These are phyloP conservation scores for Prionailurus bengalensis DNA, from an alignment of 2,113 vertebrate species.

Conservation along the genomic window DNA sequence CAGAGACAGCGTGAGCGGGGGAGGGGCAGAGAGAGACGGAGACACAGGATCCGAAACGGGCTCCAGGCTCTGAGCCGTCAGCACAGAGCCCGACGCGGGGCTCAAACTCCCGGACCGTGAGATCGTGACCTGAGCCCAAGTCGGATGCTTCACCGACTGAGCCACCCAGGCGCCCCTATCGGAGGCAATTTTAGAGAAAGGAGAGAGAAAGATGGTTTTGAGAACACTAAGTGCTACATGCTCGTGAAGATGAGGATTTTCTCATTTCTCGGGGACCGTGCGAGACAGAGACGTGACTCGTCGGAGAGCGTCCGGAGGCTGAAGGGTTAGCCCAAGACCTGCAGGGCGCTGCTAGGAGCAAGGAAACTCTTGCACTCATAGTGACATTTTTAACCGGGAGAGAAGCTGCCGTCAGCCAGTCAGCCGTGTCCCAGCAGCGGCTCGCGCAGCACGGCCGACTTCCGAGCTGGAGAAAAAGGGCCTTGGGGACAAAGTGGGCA, in stretches of 20 bases:
- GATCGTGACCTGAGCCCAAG: too few species aligned
- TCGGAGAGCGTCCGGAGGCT: background rate
- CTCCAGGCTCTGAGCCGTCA: too few species aligned
- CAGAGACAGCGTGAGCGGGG: too few species aligned
- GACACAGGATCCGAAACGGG: too few species aligned
- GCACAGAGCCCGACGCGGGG: too few species aligned
- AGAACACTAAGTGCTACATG: background rate
- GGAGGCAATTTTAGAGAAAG: background rate
- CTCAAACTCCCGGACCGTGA: too few species aligned
- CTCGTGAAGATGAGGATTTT: background rate
- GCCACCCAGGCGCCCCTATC: too few species aligned
- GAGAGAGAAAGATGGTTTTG: background rate
- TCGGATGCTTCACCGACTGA: too few species aligned
- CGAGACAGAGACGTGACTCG: fast-evolving
- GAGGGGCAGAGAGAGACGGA: too few species aligned
- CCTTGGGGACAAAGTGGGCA: background rate
- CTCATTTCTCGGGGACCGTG: fast-evolving
- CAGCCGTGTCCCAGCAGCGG: fast-evolving
- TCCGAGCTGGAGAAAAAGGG: too few species aligned
- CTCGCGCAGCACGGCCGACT: fast-evolving
- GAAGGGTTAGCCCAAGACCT: background rate
- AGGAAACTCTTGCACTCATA: fast-evolving
- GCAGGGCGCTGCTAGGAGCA: fast-evolving
- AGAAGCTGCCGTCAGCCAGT: fast-evolving
- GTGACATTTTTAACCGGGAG: background rate